Conservation (phyloP, 2,113 vertebrate genomes). For the Chaetops frenatus region DNA sequence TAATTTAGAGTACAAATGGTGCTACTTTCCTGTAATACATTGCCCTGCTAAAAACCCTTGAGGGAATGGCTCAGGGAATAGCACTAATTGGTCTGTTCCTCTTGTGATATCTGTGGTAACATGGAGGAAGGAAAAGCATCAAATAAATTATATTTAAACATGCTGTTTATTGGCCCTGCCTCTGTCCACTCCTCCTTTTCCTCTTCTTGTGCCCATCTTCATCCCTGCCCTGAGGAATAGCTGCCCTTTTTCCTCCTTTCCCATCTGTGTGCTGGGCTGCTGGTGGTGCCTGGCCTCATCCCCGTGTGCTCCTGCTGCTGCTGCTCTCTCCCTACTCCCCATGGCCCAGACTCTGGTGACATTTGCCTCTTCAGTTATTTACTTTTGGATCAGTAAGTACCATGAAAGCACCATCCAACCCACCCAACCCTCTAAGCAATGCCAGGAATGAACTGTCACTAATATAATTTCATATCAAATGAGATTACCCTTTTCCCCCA, state of each 20-base stretch:
- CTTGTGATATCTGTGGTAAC: background rate
- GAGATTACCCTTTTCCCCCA: conserved; percentile 52
- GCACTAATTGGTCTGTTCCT: background rate
- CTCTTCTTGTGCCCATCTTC: background rate
- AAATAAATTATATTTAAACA: no score
- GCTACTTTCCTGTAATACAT: background rate
- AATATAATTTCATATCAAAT: conserved; percentile 49
- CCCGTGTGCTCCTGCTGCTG: background rate
- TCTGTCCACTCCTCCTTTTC: background rate
- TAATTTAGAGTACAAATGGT: background rate
- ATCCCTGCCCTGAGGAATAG: background rate
- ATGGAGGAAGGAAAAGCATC: background rate
- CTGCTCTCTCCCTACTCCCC: background rate
- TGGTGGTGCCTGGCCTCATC: background rate
- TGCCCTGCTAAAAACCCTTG: background rate
- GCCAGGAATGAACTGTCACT: conserved; percentile 56
- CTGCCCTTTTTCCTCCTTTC: background rate
- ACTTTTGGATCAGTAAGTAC: conserved; percentile 20
- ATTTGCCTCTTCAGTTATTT: background rate
- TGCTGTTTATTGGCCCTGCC: no score
- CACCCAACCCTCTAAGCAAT: conserved; percentile 5
- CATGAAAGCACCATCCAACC: conserved; percentile 34
- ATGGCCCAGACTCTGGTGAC: background rate
- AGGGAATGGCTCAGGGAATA: background rate
- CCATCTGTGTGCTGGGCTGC: background rate